Evolutionary conservation across 2,113 vertebrate genomes (phyloP), one percentile per base, ranked within the genome.

Genomic region (Aythya baeri): DNA sequence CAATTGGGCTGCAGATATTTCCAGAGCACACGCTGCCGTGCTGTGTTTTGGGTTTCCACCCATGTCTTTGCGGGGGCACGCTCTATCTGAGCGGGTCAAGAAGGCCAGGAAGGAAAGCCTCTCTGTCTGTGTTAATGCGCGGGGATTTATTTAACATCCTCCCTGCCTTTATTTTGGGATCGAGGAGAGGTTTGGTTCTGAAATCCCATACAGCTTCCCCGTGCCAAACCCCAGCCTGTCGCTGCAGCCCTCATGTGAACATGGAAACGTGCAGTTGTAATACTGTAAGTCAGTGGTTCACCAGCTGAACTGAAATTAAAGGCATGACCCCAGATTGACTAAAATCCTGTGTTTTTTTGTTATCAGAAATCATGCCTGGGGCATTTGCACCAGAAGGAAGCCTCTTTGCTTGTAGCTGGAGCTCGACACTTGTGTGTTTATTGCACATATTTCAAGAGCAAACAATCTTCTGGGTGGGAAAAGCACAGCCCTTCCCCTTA

Each of bases 391-490:
- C 61, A 57, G 88, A 75, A 93, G 17, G 43, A 80, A 78, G 31
- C 61, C 9, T 58, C 52, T 61, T 55, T 87, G 57, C 41, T 91
- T 78, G 41, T 58, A 83, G 68, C 59, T 41, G 44, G 27, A 61
- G 23, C 29, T 88, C 0, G 0, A 31, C 6, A 4, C 57, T 44
- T 63, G 6, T 62, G 91, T 95, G 74, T 93, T 93, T 92, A 91
- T 65, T 6, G 26, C 86, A 89, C 9, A 5, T 86, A 82, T 72
- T 91, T 89, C 34, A 34, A 97, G 79, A 92, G 74, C 70, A 92
- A 95, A 82, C 32, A 72, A 73, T 58, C 38, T 65, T 72, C 91
- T 79, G 94, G 86, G 91, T 91, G 93, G 96, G 93, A 92, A 82
- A 79, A 91, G 54, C 0, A 0, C 54, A 82, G 83, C 62, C 83